Evolutionary conservation across 2,113 vertebrate species (phyloP).

Genomic region (Rostratula benghalensis): DNA sequence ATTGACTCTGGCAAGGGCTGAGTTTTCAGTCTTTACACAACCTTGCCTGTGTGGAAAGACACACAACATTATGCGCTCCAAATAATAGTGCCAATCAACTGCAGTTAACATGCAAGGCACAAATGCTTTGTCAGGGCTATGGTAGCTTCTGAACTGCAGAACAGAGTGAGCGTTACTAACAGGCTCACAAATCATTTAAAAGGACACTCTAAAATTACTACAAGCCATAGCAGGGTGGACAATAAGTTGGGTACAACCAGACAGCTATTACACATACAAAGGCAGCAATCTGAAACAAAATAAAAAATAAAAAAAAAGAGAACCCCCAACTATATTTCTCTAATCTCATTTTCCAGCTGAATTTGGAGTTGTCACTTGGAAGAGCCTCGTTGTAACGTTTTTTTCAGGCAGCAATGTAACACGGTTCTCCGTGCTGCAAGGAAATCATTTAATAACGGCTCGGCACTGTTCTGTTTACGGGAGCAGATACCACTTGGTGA

Average conservation of each 20-base stretch:
- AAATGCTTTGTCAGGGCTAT: not conserved
- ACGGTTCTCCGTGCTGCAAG: accelerated
- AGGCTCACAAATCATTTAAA: not conserved
- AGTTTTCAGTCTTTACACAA: not conserved
- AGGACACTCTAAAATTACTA: not conserved
- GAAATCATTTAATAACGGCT: accelerated
- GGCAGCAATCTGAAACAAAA: not conserved
- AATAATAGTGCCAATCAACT: accelerated
- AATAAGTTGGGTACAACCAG: not conserved
- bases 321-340: not conserved
- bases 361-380: not conserved
- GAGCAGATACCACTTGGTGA: accelerated
- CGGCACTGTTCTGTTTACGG: accelerated
- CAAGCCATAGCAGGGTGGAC: not conserved
- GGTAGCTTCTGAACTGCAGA: not conserved
- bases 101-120: not conserved
- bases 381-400: accelerated
- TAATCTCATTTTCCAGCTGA: not conserved
- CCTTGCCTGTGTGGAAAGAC: not conserved
- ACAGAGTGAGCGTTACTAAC: too few species aligned
- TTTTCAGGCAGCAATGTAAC: accelerated
- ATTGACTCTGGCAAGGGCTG: not conserved
- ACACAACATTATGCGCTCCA: not conserved
- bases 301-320: not conserved
- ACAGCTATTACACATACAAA: not conserved